Percentiles rank a stretch among this genome's conserved stretches.
Evolutionary conservation across 2,888 invertebrate genomes (phyloP).

Genomic region (Drosophila pseudotalamancana): DNA sequence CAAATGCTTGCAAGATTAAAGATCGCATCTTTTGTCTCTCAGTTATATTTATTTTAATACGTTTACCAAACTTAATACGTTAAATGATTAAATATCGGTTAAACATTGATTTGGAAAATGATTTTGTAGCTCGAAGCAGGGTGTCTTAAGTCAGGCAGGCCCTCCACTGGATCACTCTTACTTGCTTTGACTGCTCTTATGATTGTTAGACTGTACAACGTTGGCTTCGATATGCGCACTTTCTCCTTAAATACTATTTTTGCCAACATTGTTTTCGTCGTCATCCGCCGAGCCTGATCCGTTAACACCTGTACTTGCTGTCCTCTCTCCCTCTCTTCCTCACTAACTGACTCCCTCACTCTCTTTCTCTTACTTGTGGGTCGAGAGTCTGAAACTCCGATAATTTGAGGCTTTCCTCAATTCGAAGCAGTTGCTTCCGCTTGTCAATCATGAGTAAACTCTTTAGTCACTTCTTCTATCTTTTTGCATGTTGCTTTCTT

Average conservation of each 20-base stretch:
- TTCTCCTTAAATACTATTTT: slow-evolving; percentile 77
- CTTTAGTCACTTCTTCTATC: slow-evolving; percentile 22
- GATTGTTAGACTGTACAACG: slow-evolving; percentile 73
- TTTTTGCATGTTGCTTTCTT: slow-evolving; percentile 28
- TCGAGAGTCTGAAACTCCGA: slow-evolving; percentile 36
- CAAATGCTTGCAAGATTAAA: too few species aligned
- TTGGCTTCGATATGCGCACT: slow-evolving; percentile 73
- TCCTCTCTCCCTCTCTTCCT: slow-evolving; percentile 2
- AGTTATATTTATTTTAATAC: too few species aligned
- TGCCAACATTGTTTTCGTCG: slow-evolving; percentile 67
- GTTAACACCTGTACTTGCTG: slow-evolving; percentile 28
- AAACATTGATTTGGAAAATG: too few species aligned
- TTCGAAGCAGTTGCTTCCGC: slow-evolving; percentile 43
- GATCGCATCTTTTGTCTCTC: too few species aligned
- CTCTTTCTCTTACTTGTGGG: background rate
- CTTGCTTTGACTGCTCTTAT: slow-evolving; percentile 44
- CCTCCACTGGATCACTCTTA: background rate
- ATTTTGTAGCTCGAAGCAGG: too few species aligned
- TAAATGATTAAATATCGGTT: too few species aligned
- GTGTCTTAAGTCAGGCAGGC: background rate
- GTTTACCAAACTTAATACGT: too few species aligned
- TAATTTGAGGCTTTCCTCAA: slow-evolving; percentile 74
- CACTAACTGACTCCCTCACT: background rate
- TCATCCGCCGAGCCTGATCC: slow-evolving; percentile 27
- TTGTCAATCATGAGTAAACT: slow-evolving; percentile 31